phyloP scores from a whole-genome alignment of 2,888 invertebrate genomes.

The Pristionchus entomophagus region DNA sequence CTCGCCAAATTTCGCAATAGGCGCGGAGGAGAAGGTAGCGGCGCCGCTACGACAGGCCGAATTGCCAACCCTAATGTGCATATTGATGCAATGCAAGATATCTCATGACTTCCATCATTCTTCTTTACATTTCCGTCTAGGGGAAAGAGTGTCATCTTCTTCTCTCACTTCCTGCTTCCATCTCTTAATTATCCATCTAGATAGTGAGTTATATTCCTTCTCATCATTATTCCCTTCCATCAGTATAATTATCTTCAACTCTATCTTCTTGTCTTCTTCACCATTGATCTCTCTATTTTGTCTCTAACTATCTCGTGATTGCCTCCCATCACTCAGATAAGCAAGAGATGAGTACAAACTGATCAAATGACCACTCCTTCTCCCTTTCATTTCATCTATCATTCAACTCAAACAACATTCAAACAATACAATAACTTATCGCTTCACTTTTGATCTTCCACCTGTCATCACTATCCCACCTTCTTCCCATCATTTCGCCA shows the following conservation, averaged over 20 bases:
- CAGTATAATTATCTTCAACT: too few relatives aligned
- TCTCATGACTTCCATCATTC: constrained; percentile 28
- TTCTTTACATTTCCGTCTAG: not conserved
- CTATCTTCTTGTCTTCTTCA: not conserved
- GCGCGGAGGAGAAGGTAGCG: too few relatives aligned
- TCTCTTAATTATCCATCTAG: not conserved
- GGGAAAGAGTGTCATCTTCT: constrained; percentile 29
- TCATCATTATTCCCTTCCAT: not conserved
- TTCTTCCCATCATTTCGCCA: not conserved
- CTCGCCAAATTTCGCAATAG: too few relatives aligned
- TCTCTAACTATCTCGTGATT: not conserved
- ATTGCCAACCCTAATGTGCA: too few relatives aligned
- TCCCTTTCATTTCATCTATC: constrained; percentile 16
- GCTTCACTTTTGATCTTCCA: not conserved
- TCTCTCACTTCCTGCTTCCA: constrained; percentile 25
- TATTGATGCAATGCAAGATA: constrained; percentile 23
- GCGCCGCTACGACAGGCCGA: too few relatives aligned
- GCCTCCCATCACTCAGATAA: constrained; percentile 16
- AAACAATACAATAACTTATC: not conserved
- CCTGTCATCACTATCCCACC: not conserved
- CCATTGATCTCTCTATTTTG: not conserved
- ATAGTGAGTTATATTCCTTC: too few relatives aligned
- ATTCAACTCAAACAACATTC: not conserved
- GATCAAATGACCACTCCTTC: constrained; percentile 21
- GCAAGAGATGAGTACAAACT: not conserved